Evolutionary conservation across 2,113 vertebrate genomes (phyloP), one percentile per base, ranked within the genome.

Genomic region (Halichoeres trimaculatus): DNA sequence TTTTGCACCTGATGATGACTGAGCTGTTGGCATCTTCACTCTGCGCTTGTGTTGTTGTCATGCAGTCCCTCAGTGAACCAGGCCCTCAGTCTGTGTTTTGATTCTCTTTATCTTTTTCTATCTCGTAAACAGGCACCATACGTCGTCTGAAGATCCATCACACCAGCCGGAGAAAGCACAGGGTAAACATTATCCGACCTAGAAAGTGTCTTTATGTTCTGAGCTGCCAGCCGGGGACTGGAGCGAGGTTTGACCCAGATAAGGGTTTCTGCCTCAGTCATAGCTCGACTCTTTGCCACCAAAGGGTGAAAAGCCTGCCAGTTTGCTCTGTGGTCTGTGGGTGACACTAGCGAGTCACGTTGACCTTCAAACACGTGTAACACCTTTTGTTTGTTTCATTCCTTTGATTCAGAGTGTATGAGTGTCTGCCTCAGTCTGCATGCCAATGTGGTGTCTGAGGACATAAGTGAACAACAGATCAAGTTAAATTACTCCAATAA

Each of bases 211-310:
- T 8, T 38, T 36, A 41, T 71, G 13, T 63, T 69, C 2, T 8
- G 11, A 51, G 40, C 23, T 8, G 8, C 19, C 51, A 76, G 74
- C 50, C 80, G 85, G 67, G 76, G 8, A 34, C 17, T 26, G 70
- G 17, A 36, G n/a, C 56, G 77, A 75, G 81, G 78, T 87, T 76
- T 90, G 85, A 90, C 89, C 85, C 85, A 90, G 85, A 89, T 90
- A 56, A 26, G 3, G 16, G 19, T 72, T 57, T 83, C 70, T 56
- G 61, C 19, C 62, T 74, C 14, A 80, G 51, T 76, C 80, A 65
- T 26, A 45, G 38, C 48, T 63, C 24, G 14, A n/a, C 62, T 76
- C 52, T 85, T 58, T 81, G 24, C 84, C 78, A 66, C 34, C 34
- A 52, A 35, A 50, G 45, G 17, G 12, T 26, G 69, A 55, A 64